phyloP scores from a whole-genome alignment of 2,888 invertebrate species.

The Arctia plantaginis region DNA sequence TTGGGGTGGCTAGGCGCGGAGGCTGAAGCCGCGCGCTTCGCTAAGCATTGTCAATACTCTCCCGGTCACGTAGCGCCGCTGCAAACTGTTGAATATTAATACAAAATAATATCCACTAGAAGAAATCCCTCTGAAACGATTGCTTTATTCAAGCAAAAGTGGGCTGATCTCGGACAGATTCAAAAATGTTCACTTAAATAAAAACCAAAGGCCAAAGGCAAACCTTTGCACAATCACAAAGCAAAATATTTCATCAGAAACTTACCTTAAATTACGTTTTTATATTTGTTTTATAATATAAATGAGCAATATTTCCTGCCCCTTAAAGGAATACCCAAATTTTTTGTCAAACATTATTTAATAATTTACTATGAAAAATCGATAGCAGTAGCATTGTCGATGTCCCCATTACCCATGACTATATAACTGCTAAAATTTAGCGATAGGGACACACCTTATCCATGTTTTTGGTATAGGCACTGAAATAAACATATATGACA shows the following conservation, averaged over 20 bases:
- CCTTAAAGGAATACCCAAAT: no score
- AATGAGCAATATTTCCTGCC: no score
- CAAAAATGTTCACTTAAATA: constrained; percentile 14
- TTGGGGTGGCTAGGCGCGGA: constrained; percentile 53
- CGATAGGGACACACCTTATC: not conserved
- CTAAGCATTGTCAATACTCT: constrained; percentile 83
- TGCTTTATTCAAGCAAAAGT: constrained; percentile 59
- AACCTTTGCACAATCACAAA: not conserved
- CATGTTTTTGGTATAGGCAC: not conserved
- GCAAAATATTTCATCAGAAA: not conserved
- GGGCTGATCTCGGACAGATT: constrained; percentile 55
- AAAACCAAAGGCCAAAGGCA: not conserved
- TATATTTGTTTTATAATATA: no score
- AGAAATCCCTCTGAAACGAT: constrained; percentile 66
- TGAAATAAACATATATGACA: not conserved
- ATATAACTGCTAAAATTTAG: not conserved
- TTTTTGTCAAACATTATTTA: not conserved
- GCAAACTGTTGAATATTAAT: constrained; percentile 85
- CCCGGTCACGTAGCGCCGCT: constrained; percentile 78
- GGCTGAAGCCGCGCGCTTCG: constrained; percentile 70
- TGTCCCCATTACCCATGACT: not conserved
- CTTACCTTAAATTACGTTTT: not conserved
- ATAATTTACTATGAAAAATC: not conserved
- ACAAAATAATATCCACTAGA: constrained; percentile 73
- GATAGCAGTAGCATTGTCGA: not conserved